Evolutionary conservation across 2,888 invertebrate species (phyloP).

Genomic region (Yponomeuta cagnagella): DNA sequence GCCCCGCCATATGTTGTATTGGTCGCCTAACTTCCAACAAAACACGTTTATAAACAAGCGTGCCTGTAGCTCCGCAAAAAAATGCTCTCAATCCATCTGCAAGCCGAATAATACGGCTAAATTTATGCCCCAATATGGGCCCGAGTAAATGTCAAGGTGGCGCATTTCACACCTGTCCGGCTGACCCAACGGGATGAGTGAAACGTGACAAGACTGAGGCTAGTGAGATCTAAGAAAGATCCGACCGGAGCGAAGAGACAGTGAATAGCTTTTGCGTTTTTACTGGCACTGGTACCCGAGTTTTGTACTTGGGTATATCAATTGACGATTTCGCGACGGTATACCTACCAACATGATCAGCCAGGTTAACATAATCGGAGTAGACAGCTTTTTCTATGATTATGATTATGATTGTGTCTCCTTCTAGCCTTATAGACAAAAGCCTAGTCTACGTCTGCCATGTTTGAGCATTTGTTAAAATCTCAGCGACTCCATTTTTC

Average conservation of each 20-base stretch:
- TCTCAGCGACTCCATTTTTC: too few species aligned
- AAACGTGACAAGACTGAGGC: conserved; percentile 24
- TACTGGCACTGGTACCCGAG: too few species aligned
- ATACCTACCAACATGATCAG: too few species aligned
- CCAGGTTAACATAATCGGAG: too few species aligned
- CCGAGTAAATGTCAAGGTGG: conserved; percentile 29
- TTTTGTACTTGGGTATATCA: too few species aligned
- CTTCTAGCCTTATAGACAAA: too few species aligned
- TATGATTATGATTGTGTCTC: too few species aligned
- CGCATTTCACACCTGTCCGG: conserved; percentile 35
- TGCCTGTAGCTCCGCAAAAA: neutral
- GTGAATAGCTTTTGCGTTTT: too few species aligned
- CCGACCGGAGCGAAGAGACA: neutral
- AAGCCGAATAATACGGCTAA: neutral
- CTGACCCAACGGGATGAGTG: conserved; percentile 42
- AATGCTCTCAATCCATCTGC: neutral
- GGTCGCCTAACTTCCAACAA: neutral
- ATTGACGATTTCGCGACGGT: too few species aligned
- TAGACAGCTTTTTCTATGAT: too few species aligned
- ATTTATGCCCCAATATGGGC: conserved; percentile 1
- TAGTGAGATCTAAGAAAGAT: neutral
- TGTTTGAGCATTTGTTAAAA: too few species aligned
- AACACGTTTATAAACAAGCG: neutral
- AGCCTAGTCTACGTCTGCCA: too few species aligned
- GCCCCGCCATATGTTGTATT: neutral